Evolutionary conservation across 2,797 vertebrate genomes (phyloP).

Genomic region (Dermochelys coriacea): DNA sequence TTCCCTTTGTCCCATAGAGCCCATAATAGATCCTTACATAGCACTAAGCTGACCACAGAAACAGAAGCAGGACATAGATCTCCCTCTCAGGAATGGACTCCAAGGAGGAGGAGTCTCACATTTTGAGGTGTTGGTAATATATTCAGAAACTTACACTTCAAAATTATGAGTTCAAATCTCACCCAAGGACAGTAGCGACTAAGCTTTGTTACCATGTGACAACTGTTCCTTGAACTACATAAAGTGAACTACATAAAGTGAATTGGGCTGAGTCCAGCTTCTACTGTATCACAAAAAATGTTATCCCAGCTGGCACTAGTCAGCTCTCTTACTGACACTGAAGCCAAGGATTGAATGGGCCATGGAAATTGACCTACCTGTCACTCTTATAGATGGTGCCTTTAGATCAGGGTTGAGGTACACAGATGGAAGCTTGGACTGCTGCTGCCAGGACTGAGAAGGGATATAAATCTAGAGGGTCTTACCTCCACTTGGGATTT

Average conservation of each 20-base stretch:
- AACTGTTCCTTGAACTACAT: neutral
- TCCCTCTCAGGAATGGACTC: neutral
- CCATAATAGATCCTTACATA: neutral
- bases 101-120: neutral
- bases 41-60: neutral
- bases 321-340: neutral
- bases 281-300: neutral
- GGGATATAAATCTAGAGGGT: neutral
- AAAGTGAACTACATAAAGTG: rapidly evolving
- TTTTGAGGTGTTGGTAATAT: neutral
- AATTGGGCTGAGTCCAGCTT: neutral
- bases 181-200: neutral
- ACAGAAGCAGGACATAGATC: neutral
- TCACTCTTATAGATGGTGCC: neutral
- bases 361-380: neutral
- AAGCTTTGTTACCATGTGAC: neutral
- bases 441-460: neutral
- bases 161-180: neutral
- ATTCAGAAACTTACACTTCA: neutral
- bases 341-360: neutral
- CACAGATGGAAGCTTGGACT: neutral
- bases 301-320: neutral
- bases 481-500: neutral
- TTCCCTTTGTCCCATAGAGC: neutral
- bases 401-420: neutral